Conservation (phyloP, 2,888 invertebrate species). For the Acrobeloides nanus region DNA sequence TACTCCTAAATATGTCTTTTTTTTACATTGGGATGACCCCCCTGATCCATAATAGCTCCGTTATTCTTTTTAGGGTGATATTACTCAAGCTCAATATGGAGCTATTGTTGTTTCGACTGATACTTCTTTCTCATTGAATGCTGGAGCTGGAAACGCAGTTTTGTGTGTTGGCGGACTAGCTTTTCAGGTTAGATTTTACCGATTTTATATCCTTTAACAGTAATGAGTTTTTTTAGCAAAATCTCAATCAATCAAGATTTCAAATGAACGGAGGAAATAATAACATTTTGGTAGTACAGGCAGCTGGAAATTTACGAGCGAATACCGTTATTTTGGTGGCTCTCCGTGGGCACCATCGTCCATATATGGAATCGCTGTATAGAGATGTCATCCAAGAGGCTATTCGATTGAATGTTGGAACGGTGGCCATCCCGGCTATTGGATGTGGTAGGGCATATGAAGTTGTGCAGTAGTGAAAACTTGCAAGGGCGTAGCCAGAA, state of each 20-base stretch:
- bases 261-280: too few relatives aligned
- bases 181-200: constrained; percentile 10
- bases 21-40: too few relatives aligned
- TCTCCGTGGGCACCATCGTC: constrained; percentile 1
- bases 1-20: too few relatives aligned
- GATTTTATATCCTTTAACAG: too few relatives aligned
- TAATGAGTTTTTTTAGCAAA: too few relatives aligned
- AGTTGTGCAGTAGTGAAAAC: too few relatives aligned
- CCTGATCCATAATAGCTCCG: too few relatives aligned
- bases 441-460: constrained; percentile 15
- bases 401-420: constrained; percentile 1
- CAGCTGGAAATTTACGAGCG: not conserved
- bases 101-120: constrained; percentile 14
- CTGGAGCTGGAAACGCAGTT: constrained; percentile 10
- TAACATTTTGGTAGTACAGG: too few relatives aligned
- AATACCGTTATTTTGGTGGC: constrained; percentile 13
- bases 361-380: constrained; percentile 10
- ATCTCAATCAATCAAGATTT: too few relatives aligned
- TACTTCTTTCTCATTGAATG: constrained; percentile 1
- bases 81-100: too few relatives aligned
- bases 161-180: constrained; percentile 7
- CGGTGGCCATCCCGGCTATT: constrained; percentile 14
- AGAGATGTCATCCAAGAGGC: constrained; percentile 11
- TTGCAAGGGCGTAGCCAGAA: too few relatives aligned
- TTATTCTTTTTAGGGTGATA: too few relatives aligned